phyloP scores from a whole-genome alignment of 2,888 invertebrate genomes.

The Agonopterix subpropinquella region DNA sequence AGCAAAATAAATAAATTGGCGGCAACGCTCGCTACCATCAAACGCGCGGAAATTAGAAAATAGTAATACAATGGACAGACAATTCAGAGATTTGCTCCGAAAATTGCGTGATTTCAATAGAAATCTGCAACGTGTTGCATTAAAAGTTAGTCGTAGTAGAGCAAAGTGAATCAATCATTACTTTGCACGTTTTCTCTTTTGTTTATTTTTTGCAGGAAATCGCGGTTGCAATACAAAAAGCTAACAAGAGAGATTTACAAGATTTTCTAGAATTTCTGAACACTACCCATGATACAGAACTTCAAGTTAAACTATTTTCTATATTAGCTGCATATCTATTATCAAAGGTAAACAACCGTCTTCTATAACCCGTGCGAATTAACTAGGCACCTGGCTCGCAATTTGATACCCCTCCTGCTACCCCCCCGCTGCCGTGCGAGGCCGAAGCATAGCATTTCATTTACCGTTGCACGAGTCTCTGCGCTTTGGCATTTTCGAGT shows the following conservation, averaged over 20 bases:
- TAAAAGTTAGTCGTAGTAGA: slow-evolving; percentile 1
- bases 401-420: too few species aligned
- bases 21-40: too few species aligned
- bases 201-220: slow-evolving; percentile 20
- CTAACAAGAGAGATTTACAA: slow-evolving; percentile 24
- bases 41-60: too few species aligned
- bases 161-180: background rate
- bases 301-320: slow-evolving; percentile 42
- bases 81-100: background rate
- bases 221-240: slow-evolving; percentile 14
- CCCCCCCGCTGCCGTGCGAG: too few species aligned
- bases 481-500: too few species aligned
- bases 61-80: too few species aligned
- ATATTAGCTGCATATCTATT: slow-evolving; percentile 38
- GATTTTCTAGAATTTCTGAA: slow-evolving; percentile 35
- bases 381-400: too few species aligned
- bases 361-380: too few species aligned
- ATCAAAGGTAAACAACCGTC: slow-evolving; percentile 26
- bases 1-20: too few species aligned
- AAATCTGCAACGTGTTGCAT: background rate
- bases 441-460: too few species aligned
- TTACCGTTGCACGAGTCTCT: too few species aligned
- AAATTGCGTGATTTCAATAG: slow-evolving; percentile 1
- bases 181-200: background rate
- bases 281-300: slow-evolving; percentile 28